These are phyloP conservation scores for Ganaspis brasiliensis DNA, from an alignment of 2,888 invertebrate species.

Conservation along the genomic window DNA sequence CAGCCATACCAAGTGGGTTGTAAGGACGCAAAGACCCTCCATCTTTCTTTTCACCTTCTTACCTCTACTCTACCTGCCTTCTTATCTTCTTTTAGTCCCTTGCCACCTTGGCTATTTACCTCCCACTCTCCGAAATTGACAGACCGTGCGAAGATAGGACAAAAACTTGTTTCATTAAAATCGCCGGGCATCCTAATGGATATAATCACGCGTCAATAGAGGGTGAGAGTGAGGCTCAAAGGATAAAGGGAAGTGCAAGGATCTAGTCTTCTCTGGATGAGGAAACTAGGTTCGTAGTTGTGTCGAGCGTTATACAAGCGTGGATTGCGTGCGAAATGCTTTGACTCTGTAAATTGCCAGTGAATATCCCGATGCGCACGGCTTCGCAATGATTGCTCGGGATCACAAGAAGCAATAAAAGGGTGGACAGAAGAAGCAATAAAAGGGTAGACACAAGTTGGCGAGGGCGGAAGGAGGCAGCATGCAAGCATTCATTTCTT, in stretches of 20 bases:
- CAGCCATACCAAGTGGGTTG: constrained; percentile 53
- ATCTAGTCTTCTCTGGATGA: neutral
- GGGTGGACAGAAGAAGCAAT: constrained; percentile 12
- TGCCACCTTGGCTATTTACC: constrained; percentile 52
- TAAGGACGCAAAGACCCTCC: constrained; percentile 57
- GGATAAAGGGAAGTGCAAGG: constrained; percentile 27
- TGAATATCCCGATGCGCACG: constrained; percentile 29
- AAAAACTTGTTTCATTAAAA: constrained; percentile 65
- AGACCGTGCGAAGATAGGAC: constrained; percentile 61
- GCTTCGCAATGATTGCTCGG: constrained; percentile 35
- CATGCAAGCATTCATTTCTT: constrained; percentile 66
- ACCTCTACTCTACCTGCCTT: too few species aligned
- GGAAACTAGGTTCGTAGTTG: neutral
- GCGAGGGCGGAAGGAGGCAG: constrained; percentile 32
- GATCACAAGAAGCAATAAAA: constrained; percentile 28
- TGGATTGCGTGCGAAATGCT: constrained; percentile 64
- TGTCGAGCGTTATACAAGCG: constrained; percentile 38
- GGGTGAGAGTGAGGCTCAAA: constrained; percentile 57
- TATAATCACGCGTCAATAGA: constrained; percentile 61
- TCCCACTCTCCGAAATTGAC: constrained; percentile 61
- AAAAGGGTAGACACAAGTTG: neutral
- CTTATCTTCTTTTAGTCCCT: constrained; percentile 49
- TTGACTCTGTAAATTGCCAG: constrained; percentile 49
- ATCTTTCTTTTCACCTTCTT: constrained; percentile 51
- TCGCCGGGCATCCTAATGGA: constrained; percentile 61